Conservation (phyloP, 2,888 invertebrate species). For the Xestoiulus laeticollis region DNA sequence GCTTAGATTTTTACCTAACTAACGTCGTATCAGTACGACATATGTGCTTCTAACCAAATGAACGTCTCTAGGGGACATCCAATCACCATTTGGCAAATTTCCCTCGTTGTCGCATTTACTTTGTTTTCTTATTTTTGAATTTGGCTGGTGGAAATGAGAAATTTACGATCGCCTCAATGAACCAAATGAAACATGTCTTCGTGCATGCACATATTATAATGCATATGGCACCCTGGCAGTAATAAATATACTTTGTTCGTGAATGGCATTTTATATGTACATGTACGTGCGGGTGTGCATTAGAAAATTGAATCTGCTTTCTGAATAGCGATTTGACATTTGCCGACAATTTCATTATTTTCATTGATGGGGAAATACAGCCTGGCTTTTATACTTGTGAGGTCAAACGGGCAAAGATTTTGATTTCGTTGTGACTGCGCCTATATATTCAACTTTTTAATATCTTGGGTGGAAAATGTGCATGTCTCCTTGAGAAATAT, state of each 20-base stretch:
- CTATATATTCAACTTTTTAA: not conserved
- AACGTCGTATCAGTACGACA: not conserved
- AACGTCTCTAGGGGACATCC: not conserved
- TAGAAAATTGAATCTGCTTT: not conserved
- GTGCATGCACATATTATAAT: not conserved
- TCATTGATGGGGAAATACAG: not conserved
- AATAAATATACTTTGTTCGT: conserved; percentile 26
- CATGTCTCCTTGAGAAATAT: too few species aligned
- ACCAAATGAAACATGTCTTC: not conserved
- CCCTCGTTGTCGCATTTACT: not conserved
- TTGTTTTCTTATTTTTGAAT: not conserved
- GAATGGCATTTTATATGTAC: not conserved
- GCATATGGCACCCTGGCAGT: not conserved
- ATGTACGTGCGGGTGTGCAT: not conserved
- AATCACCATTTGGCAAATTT: conserved; percentile 20
- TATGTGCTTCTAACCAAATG: not conserved
- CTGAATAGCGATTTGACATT: conserved; percentile 1
- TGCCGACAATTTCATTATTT: conserved; percentile 18
- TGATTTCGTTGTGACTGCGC: not conserved
- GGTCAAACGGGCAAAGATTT: conserved; percentile 10
- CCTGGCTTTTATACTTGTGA: not conserved
- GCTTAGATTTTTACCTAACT: too few species aligned
- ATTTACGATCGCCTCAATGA: not conserved
- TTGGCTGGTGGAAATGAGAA: not conserved
- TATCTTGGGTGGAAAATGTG: not conserved